These are phyloP conservation scores for Myopa tessellatipennis DNA, from an alignment of 2,888 invertebrate species.

Conservation along the genomic window DNA sequence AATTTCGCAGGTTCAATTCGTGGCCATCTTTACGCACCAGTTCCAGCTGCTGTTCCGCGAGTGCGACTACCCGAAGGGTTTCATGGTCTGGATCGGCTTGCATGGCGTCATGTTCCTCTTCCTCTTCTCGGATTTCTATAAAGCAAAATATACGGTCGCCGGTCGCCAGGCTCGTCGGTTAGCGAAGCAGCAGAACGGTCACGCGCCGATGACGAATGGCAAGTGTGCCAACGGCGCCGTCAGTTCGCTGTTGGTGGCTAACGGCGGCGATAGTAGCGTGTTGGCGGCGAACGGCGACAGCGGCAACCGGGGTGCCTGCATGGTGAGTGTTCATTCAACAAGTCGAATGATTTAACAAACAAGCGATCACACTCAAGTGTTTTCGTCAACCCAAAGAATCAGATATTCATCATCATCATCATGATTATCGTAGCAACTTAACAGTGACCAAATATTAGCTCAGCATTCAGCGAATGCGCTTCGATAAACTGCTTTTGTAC, in stretches of 20 bases:
- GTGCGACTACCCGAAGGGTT: slow-evolving; percentile 90
- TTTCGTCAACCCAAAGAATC: no score
- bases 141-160: slow-evolving; percentile 77
- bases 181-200: slow-evolving; percentile 46
- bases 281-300: slow-evolving; percentile 47
- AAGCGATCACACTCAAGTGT: no score
- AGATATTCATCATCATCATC: no score
- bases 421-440: no score
- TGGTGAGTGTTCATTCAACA: slow-evolving; percentile 72
- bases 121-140: slow-evolving; percentile 95
- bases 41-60: slow-evolving; percentile 90
- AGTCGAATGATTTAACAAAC: no score
- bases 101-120: slow-evolving; percentile 95
- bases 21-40: slow-evolving; percentile 90
- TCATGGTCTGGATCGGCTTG: slow-evolving; percentile 94
- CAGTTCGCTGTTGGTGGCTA: slow-evolving; percentile 47
- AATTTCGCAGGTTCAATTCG: slow-evolving; percentile 84
- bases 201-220: slow-evolving; percentile 47
- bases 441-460: no score
- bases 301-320: slow-evolving; percentile 72
- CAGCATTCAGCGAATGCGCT: no score
- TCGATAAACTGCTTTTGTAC: no score
- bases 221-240: slow-evolving; percentile 51
- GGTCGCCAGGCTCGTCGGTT: slow-evolving; percentile 51
- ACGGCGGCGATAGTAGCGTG: slow-evolving; percentile 48